A percentile compares a stretch with the other conserved stretches of the same genome.
phyloP scores from a whole-genome alignment of 2,797 vertebrate genomes.

The Agapornis canus region DNA sequence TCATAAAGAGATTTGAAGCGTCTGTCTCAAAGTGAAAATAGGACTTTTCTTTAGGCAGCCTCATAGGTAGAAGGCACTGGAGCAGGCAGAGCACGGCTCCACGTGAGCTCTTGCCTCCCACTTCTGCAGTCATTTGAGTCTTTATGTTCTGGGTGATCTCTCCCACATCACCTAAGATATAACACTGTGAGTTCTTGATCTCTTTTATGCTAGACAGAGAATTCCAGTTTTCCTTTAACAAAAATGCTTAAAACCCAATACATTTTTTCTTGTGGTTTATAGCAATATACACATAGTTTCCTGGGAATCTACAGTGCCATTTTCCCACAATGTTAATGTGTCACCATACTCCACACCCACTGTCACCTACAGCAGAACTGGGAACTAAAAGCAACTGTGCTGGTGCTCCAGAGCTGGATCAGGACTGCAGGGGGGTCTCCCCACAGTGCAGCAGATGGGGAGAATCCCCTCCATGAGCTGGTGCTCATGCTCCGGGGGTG shows the following conservation, averaged over 20 bases:
- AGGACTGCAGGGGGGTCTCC: not conserved
- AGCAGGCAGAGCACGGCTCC: not conserved
- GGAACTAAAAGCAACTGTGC: not conserved
- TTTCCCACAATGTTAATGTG: not conserved
- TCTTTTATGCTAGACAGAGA: not conserved
- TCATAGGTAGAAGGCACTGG: accelerated
- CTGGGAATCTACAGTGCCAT: not conserved
- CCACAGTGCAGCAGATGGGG: not conserved
- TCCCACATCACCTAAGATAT: not conserved
- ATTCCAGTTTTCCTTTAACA: not conserved
- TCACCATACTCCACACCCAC: not conserved
- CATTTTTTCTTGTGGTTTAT: not conserved
- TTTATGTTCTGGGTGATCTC: not conserved
- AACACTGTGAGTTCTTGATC: accelerated
- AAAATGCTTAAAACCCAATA: not conserved
- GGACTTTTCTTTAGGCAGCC: not conserved
- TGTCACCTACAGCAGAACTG: not conserved
- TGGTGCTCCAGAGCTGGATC: not conserved
- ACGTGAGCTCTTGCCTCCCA: not conserved
- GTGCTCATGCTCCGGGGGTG: not conserved
- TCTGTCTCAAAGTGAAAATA: not conserved
- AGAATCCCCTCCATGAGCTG: not conserved
- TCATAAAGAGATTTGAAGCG: not conserved
- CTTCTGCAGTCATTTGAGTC: not conserved
- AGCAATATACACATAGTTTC: not conserved